A percentile compares a stretch with the other conserved stretches of the same genome.
Evolutionary conservation across 2,888 invertebrate species (phyloP).

Genomic region (Lycaena phlaeas): DNA sequence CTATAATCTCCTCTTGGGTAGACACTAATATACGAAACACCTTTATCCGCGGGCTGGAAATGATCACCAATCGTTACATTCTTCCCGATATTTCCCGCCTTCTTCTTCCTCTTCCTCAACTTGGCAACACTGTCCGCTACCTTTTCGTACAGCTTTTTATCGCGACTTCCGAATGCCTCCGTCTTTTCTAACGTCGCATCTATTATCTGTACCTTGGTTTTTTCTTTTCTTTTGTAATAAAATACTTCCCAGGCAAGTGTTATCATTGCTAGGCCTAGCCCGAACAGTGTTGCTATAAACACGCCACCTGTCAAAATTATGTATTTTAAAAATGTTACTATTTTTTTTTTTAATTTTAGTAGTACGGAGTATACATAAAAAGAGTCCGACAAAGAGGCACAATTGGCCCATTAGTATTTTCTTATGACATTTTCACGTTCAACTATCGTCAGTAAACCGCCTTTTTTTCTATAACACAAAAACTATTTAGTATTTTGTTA

Average conservation of each 20-base stretch:
- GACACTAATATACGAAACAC: conserved; percentile 52
- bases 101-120: conserved; percentile 26
- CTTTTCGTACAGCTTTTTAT: conserved; percentile 21
- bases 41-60: conserved; percentile 51
- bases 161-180: conserved; percentile 27
- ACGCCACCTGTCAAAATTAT: conserved; percentile 84
- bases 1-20: conserved; percentile 46
- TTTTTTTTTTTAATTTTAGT: too few species aligned
- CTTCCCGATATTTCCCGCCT: conserved; percentile 23
- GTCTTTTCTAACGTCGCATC: conserved; percentile 32
- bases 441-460: too few species aligned
- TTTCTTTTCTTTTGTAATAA: conserved; percentile 77
- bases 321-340: too few species aligned
- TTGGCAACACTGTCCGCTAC: conserved; percentile 26
- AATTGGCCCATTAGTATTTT: too few species aligned
- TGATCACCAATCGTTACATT: conserved; percentile 58
- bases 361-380: too few species aligned
- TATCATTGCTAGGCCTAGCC: conserved; percentile 86
- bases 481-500: too few species aligned
- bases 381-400: too few species aligned
- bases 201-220: conserved; percentile 36
- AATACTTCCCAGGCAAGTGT: conserved; percentile 87
- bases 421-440: too few species aligned
- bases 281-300: conserved; percentile 91
- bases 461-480: too few species aligned